Conservation (phyloP, 2,888 invertebrate genomes). For the Cyrtodaria siliqua region DNA sequence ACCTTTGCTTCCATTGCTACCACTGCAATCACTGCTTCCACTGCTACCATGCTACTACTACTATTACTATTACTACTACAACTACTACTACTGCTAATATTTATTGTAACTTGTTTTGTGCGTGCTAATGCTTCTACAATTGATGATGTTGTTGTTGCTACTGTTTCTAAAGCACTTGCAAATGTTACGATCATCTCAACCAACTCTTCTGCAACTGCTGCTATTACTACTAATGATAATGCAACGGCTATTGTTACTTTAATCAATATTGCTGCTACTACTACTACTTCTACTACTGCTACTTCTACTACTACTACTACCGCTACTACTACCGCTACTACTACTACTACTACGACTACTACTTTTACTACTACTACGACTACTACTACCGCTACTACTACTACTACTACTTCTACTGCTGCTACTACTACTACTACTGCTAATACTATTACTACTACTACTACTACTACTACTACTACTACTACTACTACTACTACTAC, state of each 20-base stretch:
- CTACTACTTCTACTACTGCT: slow-evolving; percentile 1
- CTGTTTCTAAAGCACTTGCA: too few species aligned
- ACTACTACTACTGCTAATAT: neutral
- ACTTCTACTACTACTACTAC: slow-evolving; percentile 1
- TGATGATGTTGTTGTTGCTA: neutral
- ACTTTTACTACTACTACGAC: too few species aligned
- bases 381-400: neutral
- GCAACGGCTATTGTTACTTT: neutral
- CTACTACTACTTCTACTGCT: neutral
- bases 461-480: slow-evolving; percentile 3
- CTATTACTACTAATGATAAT: neutral
- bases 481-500: slow-evolving; percentile 3
- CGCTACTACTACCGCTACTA: neutral
- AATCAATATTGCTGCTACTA: neutral
- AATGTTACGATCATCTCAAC: neutral
- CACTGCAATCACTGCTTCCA: too few species aligned
- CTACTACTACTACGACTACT: too few species aligned
- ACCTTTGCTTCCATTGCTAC: too few species aligned
- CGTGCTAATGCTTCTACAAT: too few species aligned
- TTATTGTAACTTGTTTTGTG: too few species aligned
- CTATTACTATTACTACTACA: too few species aligned
- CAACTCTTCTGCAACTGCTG: neutral
- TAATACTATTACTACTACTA: slow-evolving; percentile 1
- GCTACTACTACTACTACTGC: slow-evolving; percentile 1
- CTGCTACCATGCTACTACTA: too few species aligned